Conservation (phyloP, 1,140 invertebrate species). For the Babylonia areolata region DNA sequence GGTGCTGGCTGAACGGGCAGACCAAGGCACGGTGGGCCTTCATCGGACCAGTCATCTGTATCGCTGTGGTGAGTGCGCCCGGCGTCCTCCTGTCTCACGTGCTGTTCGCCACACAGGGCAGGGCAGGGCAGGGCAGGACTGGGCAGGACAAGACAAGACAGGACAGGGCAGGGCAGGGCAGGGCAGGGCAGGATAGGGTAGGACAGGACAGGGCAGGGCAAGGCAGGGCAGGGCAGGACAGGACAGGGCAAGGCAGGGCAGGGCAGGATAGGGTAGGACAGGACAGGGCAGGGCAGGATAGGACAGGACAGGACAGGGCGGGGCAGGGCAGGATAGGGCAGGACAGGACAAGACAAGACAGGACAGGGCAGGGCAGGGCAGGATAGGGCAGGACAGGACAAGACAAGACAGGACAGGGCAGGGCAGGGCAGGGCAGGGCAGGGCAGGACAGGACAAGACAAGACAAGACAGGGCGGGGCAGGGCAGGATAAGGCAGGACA, state of each 20-base stretch:
- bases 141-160: too few species aligned
- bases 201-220: not conserved
- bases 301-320: not conserved
- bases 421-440: not conserved
- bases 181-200: not conserved
- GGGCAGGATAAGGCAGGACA: slow-evolving; percentile 21
- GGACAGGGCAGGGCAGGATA: not conserved
- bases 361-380: not conserved
- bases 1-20: slow-evolving; percentile 52
- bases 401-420: not conserved
- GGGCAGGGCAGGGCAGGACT: too few species aligned
- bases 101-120: too few species aligned
- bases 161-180: slow-evolving; percentile 6
- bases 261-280: not conserved
- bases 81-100: too few species aligned
- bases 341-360: not conserved
- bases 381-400: slow-evolving; percentile 19
- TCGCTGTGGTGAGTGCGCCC: slow-evolving; percentile 52
- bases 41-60: slow-evolving; percentile 53
- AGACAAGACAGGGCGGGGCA: not conserved
- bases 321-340: not conserved
- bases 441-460: slow-evolving; percentile 9
- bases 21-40: slow-evolving; percentile 54
- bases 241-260: not conserved
- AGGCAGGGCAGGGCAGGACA: slow-evolving; percentile 1